Evolutionary conservation across 2,113 vertebrate genomes (phyloP).

Genomic region (Lamprologus sp.): DNA sequence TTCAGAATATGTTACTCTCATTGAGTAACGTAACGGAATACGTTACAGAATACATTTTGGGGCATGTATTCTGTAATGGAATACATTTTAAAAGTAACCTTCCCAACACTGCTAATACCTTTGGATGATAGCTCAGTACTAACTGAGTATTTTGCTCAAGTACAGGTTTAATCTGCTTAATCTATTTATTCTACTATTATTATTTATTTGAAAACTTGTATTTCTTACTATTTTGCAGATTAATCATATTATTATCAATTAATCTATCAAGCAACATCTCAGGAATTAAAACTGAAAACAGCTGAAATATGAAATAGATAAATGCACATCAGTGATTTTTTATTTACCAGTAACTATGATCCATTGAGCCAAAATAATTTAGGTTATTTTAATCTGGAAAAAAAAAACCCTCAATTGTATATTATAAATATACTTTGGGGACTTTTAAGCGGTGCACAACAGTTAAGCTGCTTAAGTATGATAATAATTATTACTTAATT

Average conservation of each 20-base stretch:
- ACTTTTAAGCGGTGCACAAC: not conserved
- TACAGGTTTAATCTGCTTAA: not conserved
- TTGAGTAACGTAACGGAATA: no score
- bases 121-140: not conserved
- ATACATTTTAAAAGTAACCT: no score
- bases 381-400: accelerated
- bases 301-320: not conserved
- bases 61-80: no score
- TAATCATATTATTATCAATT: not conserved
- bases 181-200: not conserved
- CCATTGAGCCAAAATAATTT: not conserved
- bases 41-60: no score
- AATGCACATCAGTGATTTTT: not conserved
- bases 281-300: not conserved
- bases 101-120: not conserved
- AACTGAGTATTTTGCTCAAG: not conserved
- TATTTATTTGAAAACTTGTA: not conserved
- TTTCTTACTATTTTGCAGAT: not conserved
- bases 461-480: not conserved
- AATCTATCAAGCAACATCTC: not conserved
- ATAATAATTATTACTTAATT: not conserved
- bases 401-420: accelerated
- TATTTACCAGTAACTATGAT: not conserved
- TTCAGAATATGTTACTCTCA: no score
- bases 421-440: not conserved